Base-by-base conservation (phyloP, 2,888 invertebrate species). In the Podabrus alpinus region DNA sequence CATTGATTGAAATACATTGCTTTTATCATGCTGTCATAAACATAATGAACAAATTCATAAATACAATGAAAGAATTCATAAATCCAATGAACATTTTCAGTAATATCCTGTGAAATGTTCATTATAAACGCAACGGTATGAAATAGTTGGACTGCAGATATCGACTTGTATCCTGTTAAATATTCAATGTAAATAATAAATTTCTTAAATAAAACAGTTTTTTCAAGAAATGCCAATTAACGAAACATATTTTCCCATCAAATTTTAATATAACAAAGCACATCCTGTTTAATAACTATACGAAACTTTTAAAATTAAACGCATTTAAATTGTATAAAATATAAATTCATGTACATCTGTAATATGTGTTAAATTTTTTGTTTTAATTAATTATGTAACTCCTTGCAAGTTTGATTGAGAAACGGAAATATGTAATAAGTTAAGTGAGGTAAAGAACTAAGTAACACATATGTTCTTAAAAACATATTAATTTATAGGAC, bases 401-500 rank as follows among this genome's bases (percentile, higher is more conserved):
- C 45, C n/a, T 45, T 45, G 45, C 45, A n/a, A 45, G 13, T 45
- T 45, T 45, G 45, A 45, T 45, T 45, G 45, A 45, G 45, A 45
- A 45, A 45, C 45, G 45, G 45, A 45, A 45, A 45, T 45, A 45
- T 45, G 45, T 45, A 45, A 45, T 45, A 45, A 45, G 45, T 45
- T 45, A 45, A 45, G 45, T 45, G 45, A 45, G 45, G 45, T 45
- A 45, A n/a, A 69, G 66, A 25, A 61, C 70, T 66, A 67, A 60
- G 59, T 59, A 64, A 59, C 67, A 66, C 59, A 67, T 67, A 70
- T 64, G 70, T 70, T 64, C 66, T 72, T 66, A 74, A 71, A 75
- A 75, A 75, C 60, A 59, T 72, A 75, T 75, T 75, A 75, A 75
- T 75, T 72, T 72, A 72, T 72, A 69, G 71, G 64, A 75, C 68